Conservation (phyloP, 2,113 vertebrate species). For the Clinocottus analis region DNA sequence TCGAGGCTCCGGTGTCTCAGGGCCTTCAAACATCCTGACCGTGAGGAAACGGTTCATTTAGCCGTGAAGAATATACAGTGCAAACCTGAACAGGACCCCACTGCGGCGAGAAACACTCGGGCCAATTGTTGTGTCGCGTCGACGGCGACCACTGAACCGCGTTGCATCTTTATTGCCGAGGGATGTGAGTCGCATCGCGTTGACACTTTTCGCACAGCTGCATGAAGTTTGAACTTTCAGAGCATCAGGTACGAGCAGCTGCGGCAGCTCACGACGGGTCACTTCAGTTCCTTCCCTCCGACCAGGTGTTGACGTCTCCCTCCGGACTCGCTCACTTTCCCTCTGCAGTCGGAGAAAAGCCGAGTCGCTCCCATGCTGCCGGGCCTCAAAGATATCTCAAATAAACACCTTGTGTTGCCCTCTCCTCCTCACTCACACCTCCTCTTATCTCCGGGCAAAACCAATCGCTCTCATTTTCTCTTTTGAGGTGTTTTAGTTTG, state of each 20-base stretch:
- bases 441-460: conserved; percentile 20
- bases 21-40: not conserved
- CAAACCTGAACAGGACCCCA: not conserved
- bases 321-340: conserved; percentile 11
- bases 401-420: conserved; percentile 31
- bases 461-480: not conserved
- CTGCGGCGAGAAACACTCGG: not conserved
- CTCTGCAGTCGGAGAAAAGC: conserved; percentile 6
- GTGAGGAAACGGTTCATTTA: not conserved
- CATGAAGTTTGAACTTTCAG: not conserved
- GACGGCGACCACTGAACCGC: not conserved
- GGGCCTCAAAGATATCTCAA: conserved; percentile 37
- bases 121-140: not conserved
- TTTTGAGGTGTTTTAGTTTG: conserved; percentile 12
- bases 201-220: not conserved
- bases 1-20: not conserved
- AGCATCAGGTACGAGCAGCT: not conserved
- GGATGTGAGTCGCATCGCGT: not conserved
- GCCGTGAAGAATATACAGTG: not conserved
- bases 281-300: conserved; percentile 1
- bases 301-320: not conserved
- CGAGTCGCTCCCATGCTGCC: conserved; percentile 36
- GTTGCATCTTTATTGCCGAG: not conserved
- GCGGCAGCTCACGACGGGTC: conserved; percentile 1
- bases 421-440: not conserved